phyloP scores from a whole-genome alignment of 2,797 vertebrate species.

The Propithecus deckenii region DNA sequence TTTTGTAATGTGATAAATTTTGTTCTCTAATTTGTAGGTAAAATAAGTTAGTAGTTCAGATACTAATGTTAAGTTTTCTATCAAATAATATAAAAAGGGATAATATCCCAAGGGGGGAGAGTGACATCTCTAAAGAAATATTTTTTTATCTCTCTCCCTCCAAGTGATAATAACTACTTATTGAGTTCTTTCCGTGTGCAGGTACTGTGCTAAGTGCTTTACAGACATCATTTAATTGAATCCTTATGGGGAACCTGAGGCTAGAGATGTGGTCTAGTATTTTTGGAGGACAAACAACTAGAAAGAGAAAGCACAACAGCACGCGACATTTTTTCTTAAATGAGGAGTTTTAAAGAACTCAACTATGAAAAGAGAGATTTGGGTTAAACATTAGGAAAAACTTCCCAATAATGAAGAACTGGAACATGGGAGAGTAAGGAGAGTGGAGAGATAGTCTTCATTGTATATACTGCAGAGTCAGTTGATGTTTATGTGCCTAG shows the following conservation, averaged over 20 bases:
- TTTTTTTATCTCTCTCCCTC: background rate
- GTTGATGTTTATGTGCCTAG: background rate
- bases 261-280: background rate
- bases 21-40: background rate
- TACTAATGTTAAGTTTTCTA: background rate
- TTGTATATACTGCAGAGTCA: background rate
- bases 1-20: constrained; percentile 24
- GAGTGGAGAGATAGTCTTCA: constrained; percentile 15
- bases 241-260: background rate
- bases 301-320: background rate
- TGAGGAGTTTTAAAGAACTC: background rate
- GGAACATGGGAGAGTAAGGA: background rate
- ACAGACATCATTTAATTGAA: background rate
- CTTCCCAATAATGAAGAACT: background rate
- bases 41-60: background rate
- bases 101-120: background rate
- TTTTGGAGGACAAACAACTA: background rate
- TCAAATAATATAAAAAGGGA: background rate
- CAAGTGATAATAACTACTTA: background rate
- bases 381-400: background rate
- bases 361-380: background rate
- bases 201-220: background rate
- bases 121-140: background rate
- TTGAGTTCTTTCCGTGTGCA: constrained; percentile 8
- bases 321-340: background rate